phyloP scores from a whole-genome alignment of 2,797 vertebrate genomes.

The Bovichtus variegatus region DNA sequence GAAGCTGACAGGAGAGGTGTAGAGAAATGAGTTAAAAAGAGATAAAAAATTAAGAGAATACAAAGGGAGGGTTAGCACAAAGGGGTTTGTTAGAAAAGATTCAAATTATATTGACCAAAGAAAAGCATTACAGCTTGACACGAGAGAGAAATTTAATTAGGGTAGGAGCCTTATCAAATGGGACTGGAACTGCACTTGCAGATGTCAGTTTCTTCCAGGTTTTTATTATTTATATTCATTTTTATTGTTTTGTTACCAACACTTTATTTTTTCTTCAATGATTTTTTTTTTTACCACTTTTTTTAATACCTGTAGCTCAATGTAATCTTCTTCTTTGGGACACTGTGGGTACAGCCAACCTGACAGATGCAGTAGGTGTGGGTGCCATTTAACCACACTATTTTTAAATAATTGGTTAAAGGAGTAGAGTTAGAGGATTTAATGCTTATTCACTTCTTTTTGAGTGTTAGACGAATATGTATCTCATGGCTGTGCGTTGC shows the following conservation, averaged over 20 bases:
- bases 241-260: not conserved
- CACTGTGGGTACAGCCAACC: not conserved
- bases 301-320: not conserved
- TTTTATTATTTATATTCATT: not conserved
- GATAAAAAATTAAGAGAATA: slow-evolving; percentile 38
- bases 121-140: slow-evolving; percentile 31
- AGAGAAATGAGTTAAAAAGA: slow-evolving; percentile 29
- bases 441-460: not conserved
- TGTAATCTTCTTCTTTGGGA: not conserved
- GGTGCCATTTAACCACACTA: not conserved
- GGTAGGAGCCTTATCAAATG: slow-evolving; percentile 29
- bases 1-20: slow-evolving; percentile 50
- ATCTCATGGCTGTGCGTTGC: not conserved
- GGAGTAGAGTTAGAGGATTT: not conserved
- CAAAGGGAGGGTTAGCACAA: slow-evolving; percentile 33
- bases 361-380: not conserved
- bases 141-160: slow-evolving; percentile 48
- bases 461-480: not conserved
- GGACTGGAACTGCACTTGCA: slow-evolving; percentile 7
- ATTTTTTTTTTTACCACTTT: too few species aligned
- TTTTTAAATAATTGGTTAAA: not conserved
- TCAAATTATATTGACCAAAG: slow-evolving; percentile 48
- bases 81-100: slow-evolving; percentile 37
- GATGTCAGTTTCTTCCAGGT: not conserved
- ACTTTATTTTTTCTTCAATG: too few species aligned